phyloP scores from a whole-genome alignment of 2,113 vertebrate genomes.

The Chaetorhynchus papuensis region DNA sequence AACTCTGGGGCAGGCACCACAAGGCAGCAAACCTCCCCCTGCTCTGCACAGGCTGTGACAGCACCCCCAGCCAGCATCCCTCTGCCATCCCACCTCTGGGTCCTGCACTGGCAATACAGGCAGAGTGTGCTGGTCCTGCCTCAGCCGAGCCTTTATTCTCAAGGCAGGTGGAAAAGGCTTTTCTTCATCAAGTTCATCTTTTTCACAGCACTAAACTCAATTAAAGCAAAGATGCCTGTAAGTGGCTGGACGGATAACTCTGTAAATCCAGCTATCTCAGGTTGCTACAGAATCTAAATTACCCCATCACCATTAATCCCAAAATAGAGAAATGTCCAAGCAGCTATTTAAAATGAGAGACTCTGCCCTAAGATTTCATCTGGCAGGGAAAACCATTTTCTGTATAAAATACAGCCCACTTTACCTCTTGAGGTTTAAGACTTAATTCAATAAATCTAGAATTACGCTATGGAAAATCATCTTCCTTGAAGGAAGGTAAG shows the following conservation, averaged over 20 bases:
- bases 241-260: not conserved
- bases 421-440: not conserved
- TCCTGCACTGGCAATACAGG: not conserved
- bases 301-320: slow-evolving; percentile 7
- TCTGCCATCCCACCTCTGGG: not conserved
- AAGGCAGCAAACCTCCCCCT: not conserved
- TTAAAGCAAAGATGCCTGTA: not conserved
- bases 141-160: not conserved
- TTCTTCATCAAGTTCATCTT: not conserved
- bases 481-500: not conserved
- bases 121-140: not conserved
- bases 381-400: slow-evolving; percentile 1
- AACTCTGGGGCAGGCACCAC: not conserved
- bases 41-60: not conserved
- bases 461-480: not conserved
- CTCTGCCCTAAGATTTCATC: not conserved
- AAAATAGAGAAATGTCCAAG: not conserved
- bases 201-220: not conserved
- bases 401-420: not conserved
- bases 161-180: not conserved
- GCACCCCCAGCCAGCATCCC: not conserved
- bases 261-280: not conserved
- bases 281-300: slow-evolving; percentile 32
- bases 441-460: not conserved
- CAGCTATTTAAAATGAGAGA: not conserved